Percentiles rank a stretch among this genome's conserved stretches.
These are phyloP conservation scores for Dasyornis broadbenti DNA, from an alignment of 2,113 vertebrate species.

Conservation along the genomic window DNA sequence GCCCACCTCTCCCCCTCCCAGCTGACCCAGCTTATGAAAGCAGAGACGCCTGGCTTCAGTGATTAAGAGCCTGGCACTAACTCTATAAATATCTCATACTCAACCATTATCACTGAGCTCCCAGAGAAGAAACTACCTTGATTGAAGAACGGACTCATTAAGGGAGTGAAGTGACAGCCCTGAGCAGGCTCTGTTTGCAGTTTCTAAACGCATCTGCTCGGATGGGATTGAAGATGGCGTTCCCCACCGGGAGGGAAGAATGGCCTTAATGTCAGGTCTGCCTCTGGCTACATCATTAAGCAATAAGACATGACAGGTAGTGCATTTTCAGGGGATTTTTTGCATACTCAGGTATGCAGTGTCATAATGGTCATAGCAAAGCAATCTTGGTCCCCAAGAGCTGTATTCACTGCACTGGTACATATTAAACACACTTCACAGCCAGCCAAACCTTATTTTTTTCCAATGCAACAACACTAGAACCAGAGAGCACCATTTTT, in stretches of 20 bases:
- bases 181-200: background rate
- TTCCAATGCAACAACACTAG: background rate
- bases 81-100: conserved; percentile 11
- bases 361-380: background rate
- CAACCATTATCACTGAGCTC: background rate
- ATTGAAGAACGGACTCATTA: conserved; percentile 43
- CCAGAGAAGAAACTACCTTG: conserved; percentile 13
- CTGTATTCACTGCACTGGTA: background rate
- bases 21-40: background rate
- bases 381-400: background rate
- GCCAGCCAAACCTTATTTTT: background rate
- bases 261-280: conserved; percentile 8
- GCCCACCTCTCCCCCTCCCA: background rate
- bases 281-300: conserved; percentile 29
- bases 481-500: background rate
- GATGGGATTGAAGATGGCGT: background rate
- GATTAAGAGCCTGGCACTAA: background rate
- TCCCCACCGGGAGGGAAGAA: background rate
- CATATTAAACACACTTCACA: background rate
- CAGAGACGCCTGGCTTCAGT: background rate
- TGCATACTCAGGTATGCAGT: background rate
- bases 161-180: conserved; percentile 6
- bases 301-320: background rate
- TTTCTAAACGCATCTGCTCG: conserved; percentile 13
- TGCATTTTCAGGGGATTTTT: background rate